phyloP scores from a whole-genome alignment of 2,888 invertebrate genomes.

The Eupithecia subumbrata region DNA sequence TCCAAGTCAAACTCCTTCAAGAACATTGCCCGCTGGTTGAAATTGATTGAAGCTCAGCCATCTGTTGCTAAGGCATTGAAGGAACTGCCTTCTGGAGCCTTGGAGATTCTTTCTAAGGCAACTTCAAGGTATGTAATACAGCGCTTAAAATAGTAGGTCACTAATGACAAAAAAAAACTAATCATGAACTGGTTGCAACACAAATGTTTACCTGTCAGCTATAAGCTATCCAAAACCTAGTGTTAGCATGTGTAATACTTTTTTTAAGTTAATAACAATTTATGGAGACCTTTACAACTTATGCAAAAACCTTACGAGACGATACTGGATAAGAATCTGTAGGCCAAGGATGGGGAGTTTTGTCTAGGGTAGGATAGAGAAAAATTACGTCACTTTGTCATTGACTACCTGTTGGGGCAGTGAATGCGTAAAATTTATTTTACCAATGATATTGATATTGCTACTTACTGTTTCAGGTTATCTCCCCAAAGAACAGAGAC shows the following conservation, averaged over 20 bases:
- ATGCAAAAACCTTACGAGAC: too few species aligned
- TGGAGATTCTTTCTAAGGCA: slow-evolving; percentile 60
- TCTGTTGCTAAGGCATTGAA: slow-evolving; percentile 83
- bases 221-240: too few species aligned
- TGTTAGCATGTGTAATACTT: too few species aligned
- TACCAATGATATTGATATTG: neutral
- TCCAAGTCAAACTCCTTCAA: slow-evolving; percentile 78
- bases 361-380: too few species aligned
- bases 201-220: too few species aligned
- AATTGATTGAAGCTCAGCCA: slow-evolving; percentile 85
- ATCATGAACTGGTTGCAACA: too few species aligned
- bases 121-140: slow-evolving; percentile 58
- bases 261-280: too few species aligned
- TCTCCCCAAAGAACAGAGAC: slow-evolving; percentile 64
- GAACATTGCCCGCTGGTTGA: slow-evolving; percentile 87
- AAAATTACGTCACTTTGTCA: too few species aligned
- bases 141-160: neutral
- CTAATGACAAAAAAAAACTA: neutral
- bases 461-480: slow-evolving; percentile 55
- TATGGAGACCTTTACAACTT: too few species aligned
- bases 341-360: too few species aligned
- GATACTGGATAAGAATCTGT: too few species aligned
- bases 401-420: too few species aligned
- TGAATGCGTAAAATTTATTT: neutral
- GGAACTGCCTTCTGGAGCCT: slow-evolving; percentile 82